phyloP scores from a whole-genome alignment of 2,888 invertebrate genomes.

The Nasonovia ribisnigri region DNA sequence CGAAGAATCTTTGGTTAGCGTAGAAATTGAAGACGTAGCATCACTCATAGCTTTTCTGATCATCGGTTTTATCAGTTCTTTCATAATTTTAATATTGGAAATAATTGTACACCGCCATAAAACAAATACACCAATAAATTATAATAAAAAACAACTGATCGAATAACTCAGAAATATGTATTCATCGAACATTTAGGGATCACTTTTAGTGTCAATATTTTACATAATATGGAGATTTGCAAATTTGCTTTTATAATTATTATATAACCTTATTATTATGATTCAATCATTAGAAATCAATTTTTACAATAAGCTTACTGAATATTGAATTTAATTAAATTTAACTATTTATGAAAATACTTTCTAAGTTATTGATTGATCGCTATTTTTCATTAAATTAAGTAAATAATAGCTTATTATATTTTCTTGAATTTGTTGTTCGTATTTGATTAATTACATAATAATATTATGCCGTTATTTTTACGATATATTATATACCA shows the following conservation, averaged over 20 bases:
- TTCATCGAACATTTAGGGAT: not conserved
- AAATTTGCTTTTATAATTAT: not conserved
- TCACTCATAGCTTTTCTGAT: conserved; percentile 47
- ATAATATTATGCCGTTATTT: too few species aligned
- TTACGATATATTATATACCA: too few species aligned
- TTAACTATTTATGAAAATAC: too few species aligned
- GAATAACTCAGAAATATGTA: not conserved
- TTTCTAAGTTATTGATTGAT: too few species aligned
- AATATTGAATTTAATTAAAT: too few species aligned
- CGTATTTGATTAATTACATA: too few species aligned
- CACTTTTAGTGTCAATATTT: not conserved
- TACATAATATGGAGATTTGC: not conserved
- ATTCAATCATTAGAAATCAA: too few species aligned
- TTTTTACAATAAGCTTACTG: too few species aligned
- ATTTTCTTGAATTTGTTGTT: too few species aligned
- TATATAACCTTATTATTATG: not conserved
- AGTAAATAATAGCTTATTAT: too few species aligned
- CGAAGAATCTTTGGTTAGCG: conserved; percentile 52
- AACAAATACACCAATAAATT: not conserved
- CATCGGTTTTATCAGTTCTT: not conserved
- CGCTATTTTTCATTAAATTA: too few species aligned
- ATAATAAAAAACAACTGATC: not conserved
- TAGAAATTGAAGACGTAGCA: conserved; percentile 24
- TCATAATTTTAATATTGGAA: conserved; percentile 27
- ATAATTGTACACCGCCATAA: conserved; percentile 19